Conservation (phyloP, 2,888 invertebrate genomes). For the Dolichomitus sp. region DNA sequence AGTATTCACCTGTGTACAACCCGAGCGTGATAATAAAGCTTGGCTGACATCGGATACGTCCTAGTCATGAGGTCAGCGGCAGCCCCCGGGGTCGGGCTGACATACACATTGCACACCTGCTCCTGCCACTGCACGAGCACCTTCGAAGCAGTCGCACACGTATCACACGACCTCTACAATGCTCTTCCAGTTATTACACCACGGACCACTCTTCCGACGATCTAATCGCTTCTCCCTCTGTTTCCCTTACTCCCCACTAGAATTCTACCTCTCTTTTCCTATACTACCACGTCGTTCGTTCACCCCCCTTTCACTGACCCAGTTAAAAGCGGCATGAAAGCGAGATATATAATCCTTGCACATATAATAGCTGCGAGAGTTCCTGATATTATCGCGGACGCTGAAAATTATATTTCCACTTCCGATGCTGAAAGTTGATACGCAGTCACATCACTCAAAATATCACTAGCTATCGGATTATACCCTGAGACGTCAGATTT, state of each 20-base stretch:
- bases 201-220: constrained; percentile 63
- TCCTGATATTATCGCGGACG: neutral
- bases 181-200: constrained; percentile 65
- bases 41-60: constrained; percentile 19
- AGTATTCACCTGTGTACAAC: constrained; percentile 7
- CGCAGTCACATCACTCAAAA: neutral
- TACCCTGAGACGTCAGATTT: neutral
- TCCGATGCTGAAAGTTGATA: neutral
- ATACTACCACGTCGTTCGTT: constrained; percentile 41
- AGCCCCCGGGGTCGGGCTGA: constrained; percentile 40
- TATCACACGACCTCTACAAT: constrained; percentile 42
- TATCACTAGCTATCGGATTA: constrained; percentile 7
- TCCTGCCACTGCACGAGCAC: constrained; percentile 29
- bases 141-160: constrained; percentile 54
- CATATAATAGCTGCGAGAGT: neutral
- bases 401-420: constrained; percentile 9
- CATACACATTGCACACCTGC: constrained; percentile 56
- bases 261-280: constrained; percentile 45
- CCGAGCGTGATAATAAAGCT: constrained; percentile 45
- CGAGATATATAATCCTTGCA: constrained; percentile 6
- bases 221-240: constrained; percentile 59
- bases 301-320: constrained; percentile 43
- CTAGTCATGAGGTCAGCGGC: constrained; percentile 10
- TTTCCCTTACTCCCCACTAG: constrained; percentile 31
- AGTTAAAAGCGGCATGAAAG: constrained; percentile 30